Evolutionary conservation across 2,113 vertebrate species (phyloP).

Genomic region (Hypocryptadius cinnamomeus): DNA sequence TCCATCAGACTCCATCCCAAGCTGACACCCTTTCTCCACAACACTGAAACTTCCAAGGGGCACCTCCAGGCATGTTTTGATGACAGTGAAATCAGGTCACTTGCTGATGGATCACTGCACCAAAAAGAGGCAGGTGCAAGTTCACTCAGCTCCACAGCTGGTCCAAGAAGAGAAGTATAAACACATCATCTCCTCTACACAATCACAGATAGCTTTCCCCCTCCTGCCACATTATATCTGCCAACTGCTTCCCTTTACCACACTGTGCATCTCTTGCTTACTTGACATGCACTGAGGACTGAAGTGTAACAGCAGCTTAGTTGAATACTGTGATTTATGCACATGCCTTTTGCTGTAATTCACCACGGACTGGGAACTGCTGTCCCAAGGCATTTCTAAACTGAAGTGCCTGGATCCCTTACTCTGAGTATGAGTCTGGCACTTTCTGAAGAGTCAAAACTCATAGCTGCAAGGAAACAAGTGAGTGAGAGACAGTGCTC

Average conservation of each 20-base stretch:
- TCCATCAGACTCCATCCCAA: background rate
- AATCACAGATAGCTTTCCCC: background rate
- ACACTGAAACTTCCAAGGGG: background rate
- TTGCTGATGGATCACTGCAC: background rate
- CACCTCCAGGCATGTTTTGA: background rate
- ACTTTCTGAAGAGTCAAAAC: background rate
- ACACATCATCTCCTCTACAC: background rate
- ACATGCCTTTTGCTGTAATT: background rate
- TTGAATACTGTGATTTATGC: background rate
- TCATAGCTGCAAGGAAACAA: background rate
- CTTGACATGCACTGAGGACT: background rate
- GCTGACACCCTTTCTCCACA: accelerated
- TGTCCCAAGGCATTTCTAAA: background rate
- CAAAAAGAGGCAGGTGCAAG: background rate
- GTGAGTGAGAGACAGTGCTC: background rate
- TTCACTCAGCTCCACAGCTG: background rate
- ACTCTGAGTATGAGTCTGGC: too few relatives aligned
- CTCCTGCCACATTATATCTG: background rate
- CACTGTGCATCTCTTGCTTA: background rate
- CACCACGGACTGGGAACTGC: background rate
- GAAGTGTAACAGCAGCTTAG: background rate
- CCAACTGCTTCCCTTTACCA: background rate
- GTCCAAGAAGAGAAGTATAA: background rate
- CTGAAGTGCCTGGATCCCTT: background rate
- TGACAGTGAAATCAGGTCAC: background rate